Evolutionary conservation across 2,797 vertebrate genomes (phyloP).

Genomic region (Arctocebus calabarensis): DNA sequence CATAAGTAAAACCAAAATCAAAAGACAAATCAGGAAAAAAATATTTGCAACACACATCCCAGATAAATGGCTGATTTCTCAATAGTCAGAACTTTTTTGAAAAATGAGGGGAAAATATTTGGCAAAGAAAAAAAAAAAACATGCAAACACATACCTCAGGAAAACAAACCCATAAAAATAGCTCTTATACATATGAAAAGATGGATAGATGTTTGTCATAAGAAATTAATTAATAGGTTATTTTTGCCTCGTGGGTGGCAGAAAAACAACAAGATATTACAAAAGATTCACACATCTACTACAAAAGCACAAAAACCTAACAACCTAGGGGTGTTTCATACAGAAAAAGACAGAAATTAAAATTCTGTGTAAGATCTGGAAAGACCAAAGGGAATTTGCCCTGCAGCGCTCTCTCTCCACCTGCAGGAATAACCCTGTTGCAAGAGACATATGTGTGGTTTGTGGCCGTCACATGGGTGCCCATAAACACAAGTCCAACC

Average conservation of each 20-base stretch:
- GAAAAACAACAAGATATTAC: no score
- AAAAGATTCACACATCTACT: rapidly evolving
- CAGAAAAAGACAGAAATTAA: rapidly evolving
- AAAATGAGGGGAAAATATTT: not conserved
- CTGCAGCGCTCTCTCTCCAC: not conserved
- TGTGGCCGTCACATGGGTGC: rapidly evolving
- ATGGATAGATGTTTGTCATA: not conserved
- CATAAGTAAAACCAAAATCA: not conserved
- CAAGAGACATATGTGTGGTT: rapidly evolving
- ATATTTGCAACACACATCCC: not conserved
- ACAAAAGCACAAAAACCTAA: rapidly evolving
- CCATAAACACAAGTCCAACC: rapidly evolving
- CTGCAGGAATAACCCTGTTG: no score
- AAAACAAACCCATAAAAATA: not conserved
- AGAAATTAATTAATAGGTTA: not conserved
- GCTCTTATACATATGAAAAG: not conserved
- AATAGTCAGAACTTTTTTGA: rapidly evolving
- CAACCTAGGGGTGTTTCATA: rapidly evolving
- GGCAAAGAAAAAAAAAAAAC: not conserved
- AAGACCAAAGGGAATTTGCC: not conserved
- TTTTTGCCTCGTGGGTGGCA: not conserved
- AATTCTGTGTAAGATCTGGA: rapidly evolving
- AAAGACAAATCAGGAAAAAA: not conserved
- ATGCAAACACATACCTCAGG: not conserved
- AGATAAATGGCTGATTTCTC: not conserved